phyloP scores from a whole-genome alignment of 2,888 invertebrate genomes.

The Mesorhabditis belari region DNA sequence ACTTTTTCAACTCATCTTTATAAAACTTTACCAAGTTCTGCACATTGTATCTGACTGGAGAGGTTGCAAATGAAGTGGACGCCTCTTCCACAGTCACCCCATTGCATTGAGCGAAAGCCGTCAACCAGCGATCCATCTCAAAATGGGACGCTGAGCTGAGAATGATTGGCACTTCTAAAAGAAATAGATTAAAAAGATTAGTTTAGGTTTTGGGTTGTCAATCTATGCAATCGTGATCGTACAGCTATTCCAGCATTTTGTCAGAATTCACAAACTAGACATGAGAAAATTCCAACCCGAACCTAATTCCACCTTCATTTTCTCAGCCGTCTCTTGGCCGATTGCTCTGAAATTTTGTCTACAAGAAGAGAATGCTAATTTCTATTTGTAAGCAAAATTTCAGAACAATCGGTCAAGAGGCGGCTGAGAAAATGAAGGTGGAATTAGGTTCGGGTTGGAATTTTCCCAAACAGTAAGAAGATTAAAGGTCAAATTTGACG shows the following conservation, averaged over 20 bases:
- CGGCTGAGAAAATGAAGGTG: too few species aligned
- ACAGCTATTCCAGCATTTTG: too few species aligned
- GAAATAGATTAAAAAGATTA: not conserved
- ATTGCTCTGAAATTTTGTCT: too few species aligned
- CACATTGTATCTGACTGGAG: not conserved
- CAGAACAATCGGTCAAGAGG: too few species aligned
- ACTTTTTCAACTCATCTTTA: too few species aligned
- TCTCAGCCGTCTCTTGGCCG: too few species aligned
- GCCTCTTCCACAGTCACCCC: conserved; percentile 9
- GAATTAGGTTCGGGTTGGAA: too few species aligned
- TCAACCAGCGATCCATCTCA: conserved; percentile 26
- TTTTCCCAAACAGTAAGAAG: conserved; percentile 3
- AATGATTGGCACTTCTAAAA: not conserved
- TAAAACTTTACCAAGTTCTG: not conserved
- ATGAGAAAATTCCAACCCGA: too few species aligned
- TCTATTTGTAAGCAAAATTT: too few species aligned
- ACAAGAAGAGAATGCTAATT: too few species aligned
- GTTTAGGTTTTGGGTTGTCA: not conserved
- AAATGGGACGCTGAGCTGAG: conserved; percentile 2
- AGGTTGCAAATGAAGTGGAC: not conserved
- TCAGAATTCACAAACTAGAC: too few species aligned
- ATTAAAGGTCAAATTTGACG: not conserved
- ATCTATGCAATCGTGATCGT: not conserved
- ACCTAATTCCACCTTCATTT: too few species aligned
- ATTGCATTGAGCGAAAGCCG: conserved; percentile 15